Evolutionary conservation across 2,797 vertebrate genomes (phyloP).

Genomic region (Gallinago nigripennis): DNA sequence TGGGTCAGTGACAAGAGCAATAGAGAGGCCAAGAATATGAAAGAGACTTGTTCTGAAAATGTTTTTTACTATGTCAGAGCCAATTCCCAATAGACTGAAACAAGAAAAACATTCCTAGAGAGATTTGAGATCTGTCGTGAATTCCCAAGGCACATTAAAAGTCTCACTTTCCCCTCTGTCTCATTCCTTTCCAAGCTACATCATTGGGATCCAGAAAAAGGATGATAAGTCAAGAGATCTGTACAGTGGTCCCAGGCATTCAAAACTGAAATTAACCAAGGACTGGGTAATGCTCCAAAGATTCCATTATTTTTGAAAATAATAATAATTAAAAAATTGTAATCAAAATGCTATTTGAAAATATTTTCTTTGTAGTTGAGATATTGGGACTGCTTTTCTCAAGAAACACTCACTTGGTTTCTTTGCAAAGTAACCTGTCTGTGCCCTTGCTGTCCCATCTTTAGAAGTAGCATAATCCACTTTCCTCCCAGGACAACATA

Average conservation of each 20-base stretch:
- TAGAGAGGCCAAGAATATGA: slow-evolving; percentile 54
- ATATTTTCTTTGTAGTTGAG: background rate
- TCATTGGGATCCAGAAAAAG: background rate
- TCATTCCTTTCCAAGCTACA: slow-evolving; percentile 25
- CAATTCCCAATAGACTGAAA: slow-evolving; percentile 64
- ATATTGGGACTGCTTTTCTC: background rate
- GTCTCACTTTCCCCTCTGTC: background rate
- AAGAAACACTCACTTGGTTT: background rate
- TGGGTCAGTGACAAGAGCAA: slow-evolving; percentile 62
- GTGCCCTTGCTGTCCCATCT: background rate
- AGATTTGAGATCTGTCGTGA: background rate
- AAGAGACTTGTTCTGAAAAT: slow-evolving; percentile 55
- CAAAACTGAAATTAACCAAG: background rate
- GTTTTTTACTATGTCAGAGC: slow-evolving; percentile 46
- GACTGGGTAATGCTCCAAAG: accelerated
- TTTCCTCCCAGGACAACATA: background rate
- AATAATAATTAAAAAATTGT: background rate
- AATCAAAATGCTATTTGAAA: background rate
- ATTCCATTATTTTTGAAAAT: background rate
- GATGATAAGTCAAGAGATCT: background rate
- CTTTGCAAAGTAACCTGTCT: background rate
- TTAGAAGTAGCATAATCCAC: background rate
- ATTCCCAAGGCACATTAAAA: background rate
- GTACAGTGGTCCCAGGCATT: background rate
- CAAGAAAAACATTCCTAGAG: slow-evolving; percentile 62